Percentiles rank a stretch among this genome's conserved stretches.
Conservation (phyloP, 2,797 vertebrate genomes). For the Nyctibius grandis region DNA sequence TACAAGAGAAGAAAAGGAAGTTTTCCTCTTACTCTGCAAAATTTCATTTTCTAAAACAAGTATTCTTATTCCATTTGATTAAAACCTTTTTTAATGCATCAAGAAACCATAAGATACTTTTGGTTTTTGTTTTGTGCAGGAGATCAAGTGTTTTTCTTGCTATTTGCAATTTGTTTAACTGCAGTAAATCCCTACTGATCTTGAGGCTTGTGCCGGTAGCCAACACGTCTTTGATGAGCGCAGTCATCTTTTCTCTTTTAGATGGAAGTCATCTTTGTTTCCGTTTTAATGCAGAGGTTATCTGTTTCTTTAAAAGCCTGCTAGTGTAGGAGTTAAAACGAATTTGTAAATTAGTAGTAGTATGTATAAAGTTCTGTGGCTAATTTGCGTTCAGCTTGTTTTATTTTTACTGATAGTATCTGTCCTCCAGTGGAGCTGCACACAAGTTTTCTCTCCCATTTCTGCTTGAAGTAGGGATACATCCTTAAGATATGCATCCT, state of each 20-base stretch:
- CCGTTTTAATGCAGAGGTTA: background rate
- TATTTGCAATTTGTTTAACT: background rate
- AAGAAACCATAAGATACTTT: background rate
- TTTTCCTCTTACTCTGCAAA: background rate
- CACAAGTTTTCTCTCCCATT: background rate
- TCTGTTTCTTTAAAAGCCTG: background rate
- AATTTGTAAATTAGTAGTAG: background rate
- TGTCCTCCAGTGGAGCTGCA: background rate
- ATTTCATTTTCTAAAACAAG: background rate
- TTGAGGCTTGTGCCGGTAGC: background rate
- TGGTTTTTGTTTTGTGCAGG: background rate
- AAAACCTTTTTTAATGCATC: background rate
- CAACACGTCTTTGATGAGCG: accelerated
- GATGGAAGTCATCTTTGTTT: background rate
- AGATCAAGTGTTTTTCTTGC: background rate
- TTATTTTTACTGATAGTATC: background rate
- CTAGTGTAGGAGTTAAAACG: background rate
- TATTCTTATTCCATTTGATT: background rate
- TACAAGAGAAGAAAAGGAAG: background rate
- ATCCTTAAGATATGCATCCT: background rate
- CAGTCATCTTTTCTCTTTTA: background rate
- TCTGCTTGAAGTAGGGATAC: background rate
- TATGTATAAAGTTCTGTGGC: background rate
- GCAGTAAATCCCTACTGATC: background rate
- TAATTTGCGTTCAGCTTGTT: background rate